Evolutionary conservation across 2,888 invertebrate species (phyloP), one percentile per base, ranked within the genome.

Genomic region (Agonum fuliginosum): DNA sequence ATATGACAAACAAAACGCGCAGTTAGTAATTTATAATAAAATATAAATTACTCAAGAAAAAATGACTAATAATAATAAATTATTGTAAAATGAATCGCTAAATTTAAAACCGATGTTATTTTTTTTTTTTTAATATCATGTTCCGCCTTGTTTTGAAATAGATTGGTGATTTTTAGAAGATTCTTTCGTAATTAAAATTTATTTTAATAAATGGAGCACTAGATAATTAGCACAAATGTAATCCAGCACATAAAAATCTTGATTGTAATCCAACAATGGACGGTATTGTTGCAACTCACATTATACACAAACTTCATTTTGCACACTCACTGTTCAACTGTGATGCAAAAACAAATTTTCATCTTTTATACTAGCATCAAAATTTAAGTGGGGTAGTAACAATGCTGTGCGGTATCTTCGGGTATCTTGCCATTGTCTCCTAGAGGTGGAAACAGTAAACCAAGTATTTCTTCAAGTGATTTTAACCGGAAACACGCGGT

Each of bases 381-480:
- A 70, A 72, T 78, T 58, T 77, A 78, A 79, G 80, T 81, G 81
- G 82, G 81, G 80, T 78, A 79, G 79, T 43, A 78, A 75, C 46
- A 67, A 75, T 75, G 27, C 12, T 71, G 27, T 22, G 48, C 14
- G 27, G 51, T 67, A 75, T 67, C 65, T 75, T 75, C 41, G 46
- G 54, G 34, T 75, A 75, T 75, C 75, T 65, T 46, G 67, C 67
- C 48, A 75, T 75, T 75, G 75, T 75, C 75, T 75, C 12, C 30
- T 51, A 22, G 41, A 72, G 54, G 46, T 67, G 67, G 67, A 48
- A 51, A 48, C 34, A 67, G 58, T 58, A 17, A 20, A 5, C 12
- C 37, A 72, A 22, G n/a, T 5, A 72, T n/a, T 72, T 72, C 19
- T 54, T 54, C 20, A 4, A 10, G 14, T 14, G 6, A 10, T 27